Conservation (phyloP, 2,113 vertebrate species). For the Helogale parvula region DNA sequence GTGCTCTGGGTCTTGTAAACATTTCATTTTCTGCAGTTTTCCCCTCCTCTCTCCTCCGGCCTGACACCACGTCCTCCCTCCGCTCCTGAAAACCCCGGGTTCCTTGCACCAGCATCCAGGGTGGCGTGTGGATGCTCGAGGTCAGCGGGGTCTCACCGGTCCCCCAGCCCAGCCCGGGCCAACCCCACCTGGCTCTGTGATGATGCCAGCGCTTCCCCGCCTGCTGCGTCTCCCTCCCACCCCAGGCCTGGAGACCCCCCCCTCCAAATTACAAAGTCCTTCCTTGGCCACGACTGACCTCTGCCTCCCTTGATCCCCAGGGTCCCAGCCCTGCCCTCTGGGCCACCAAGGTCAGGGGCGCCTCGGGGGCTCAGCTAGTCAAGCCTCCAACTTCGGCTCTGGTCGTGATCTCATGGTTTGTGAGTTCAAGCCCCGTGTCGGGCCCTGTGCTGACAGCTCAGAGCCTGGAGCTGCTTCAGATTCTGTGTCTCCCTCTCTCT, state of each 20-base stretch:
- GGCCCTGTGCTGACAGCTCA: no score
- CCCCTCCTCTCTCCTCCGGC: neutral
- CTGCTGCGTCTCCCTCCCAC: neutral
- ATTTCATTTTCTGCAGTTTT: no score
- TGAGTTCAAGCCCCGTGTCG: no score
- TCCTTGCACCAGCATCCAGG: neutral
- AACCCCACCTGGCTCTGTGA: neutral
- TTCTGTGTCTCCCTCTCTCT: no score
- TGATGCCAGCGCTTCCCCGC: neutral
- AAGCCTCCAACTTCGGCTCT: no score
- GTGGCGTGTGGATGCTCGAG: no score
- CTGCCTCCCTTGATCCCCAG: fast-evolving
- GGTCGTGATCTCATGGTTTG: no score
- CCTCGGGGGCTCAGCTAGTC: no score
- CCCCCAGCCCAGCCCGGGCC: no score
- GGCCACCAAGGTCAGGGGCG: neutral
- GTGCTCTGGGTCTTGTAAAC: neutral
- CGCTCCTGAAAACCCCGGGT: neutral
- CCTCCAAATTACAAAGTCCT: neutral
- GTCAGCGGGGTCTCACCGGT: neutral
- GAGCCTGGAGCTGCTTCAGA: no score
- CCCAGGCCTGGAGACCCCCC: neutral
- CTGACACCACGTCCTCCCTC: neutral
- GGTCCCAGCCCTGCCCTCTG: neutral
- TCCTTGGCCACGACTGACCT: neutral